Evolutionary conservation across 2,113 vertebrate genomes (phyloP), one percentile per base, ranked within the genome.

Genomic region (Brachyistius frenatus): DNA sequence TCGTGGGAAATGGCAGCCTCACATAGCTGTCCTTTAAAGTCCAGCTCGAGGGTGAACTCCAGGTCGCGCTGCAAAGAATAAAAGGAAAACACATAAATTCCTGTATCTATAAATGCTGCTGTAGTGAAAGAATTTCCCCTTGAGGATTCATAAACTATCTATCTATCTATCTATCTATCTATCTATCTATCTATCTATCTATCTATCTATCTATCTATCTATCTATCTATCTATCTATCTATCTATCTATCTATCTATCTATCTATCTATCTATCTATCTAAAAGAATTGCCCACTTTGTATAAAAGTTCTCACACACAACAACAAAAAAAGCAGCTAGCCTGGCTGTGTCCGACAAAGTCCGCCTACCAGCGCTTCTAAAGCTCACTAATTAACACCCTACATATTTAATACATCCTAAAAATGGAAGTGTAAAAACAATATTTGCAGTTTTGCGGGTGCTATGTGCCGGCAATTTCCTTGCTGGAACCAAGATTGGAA

Each of bases 21-120:
- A 54, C 98, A 99, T 9, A 99, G 96, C 88, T 99, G 98, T 72
- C 98, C 98, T 93, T 99, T 98, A 90, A 99, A 99, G 95, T 99
- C 97, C 89, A 99, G 93, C 88, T 99, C 97, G 78, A 99, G 94
- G 49, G 96, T 98, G 93, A 99, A 99, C 94, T 99, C 98, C 91
- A 99, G 94, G 93, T 99, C 98, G 66, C 98, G 96, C 98, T 99
- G 88, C 10, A 41, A 62, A 63, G 44, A 5, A 66, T 6, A 9
- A 72, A 32, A 57, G 6, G 23, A 62, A 15, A 10, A 37, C 23
- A 23, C 23, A 23, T 23, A 23, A 23, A 23, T 23, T 23, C 23
- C 23, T 23, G 23, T 23, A 23, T 23, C 23, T 23, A 23, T 23
- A 23, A 23, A 23, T 23, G 23, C 23, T 23, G 23, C 23, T 23